Conservation (phyloP, 1,140 invertebrate genomes). For the Achatina immaculata region DNA sequence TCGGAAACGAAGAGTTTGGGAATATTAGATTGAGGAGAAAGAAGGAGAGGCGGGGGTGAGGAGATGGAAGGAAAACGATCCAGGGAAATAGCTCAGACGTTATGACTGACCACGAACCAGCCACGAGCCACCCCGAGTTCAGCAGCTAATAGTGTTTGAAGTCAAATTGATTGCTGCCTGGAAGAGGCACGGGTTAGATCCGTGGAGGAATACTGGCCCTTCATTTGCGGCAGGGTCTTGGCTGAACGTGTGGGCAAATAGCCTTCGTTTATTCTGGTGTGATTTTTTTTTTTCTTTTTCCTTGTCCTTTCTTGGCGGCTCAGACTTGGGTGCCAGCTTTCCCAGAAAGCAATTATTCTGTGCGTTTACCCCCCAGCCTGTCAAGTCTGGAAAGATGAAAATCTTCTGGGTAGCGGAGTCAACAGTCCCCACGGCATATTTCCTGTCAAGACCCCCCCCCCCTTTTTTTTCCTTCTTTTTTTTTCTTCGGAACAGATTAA, state of each 20-base stretch:
- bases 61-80: neutral
- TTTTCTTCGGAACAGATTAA: no score
- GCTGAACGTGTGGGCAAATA: neutral
- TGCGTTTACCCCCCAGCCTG: no score
- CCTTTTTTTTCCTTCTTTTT: no score
- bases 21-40: neutral
- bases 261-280: neutral
- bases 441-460: no score
- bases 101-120: neutral
- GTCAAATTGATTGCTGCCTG: neutral
- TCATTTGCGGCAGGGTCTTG: neutral
- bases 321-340: no score
- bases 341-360: no score
- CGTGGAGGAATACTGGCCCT: neutral
- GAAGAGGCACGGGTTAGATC: neutral
- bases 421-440: no score
- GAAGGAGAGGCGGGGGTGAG: neutral
- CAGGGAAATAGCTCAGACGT: neutral
- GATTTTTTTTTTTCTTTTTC: neutral
- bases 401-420: no score
- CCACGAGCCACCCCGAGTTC: neutral
- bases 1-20: neutral
- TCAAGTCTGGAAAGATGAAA: no score
- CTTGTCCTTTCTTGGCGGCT: no score
- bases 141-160: neutral